A percentile compares a stretch with the other conserved stretches of the same genome.
These are phyloP conservation scores for Mimumesa dahlbomi DNA, from an alignment of 2,888 invertebrate genomes.

Conservation along the genomic window DNA sequence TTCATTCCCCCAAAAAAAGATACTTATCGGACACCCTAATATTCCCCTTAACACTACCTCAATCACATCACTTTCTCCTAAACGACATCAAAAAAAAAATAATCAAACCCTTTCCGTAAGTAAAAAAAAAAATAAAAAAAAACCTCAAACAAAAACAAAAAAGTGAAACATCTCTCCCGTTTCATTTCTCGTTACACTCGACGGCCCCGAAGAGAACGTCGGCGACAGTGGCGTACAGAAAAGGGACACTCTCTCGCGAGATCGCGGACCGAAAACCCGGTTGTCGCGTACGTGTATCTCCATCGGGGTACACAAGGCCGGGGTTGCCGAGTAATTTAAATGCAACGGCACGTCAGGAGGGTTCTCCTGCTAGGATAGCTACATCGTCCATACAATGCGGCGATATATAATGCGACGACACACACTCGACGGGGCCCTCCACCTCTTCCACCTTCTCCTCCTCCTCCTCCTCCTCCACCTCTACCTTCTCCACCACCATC, in stretches of 20 bases:
- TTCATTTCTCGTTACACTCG: too few species aligned
- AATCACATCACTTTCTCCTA: too few species aligned
- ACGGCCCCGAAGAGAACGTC: too few species aligned
- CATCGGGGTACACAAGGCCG: constrained; percentile 22
- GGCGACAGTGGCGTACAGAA: too few species aligned
- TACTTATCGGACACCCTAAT: too few species aligned
- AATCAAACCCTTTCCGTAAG: too few species aligned
- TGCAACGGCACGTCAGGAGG: constrained; percentile 39
- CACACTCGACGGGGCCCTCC: constrained; percentile 14
- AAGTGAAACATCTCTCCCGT: too few species aligned
- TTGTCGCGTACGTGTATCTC: constrained; percentile 30
- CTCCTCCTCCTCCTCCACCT: too few species aligned
- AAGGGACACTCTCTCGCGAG: not conserved
- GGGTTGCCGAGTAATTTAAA: constrained; percentile 38
- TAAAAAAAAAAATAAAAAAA: too few species aligned
- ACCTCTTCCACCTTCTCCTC: not conserved
- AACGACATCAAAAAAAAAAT: too few species aligned
- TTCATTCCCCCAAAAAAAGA: too few species aligned
- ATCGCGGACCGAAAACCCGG: constrained; percentile 20
- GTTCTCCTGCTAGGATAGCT: constrained; percentile 44
- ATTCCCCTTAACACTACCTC: too few species aligned
- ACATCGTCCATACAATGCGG: constrained; percentile 54
- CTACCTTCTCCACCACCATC: not conserved
- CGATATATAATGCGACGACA: constrained; percentile 57
- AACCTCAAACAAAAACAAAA: constrained; percentile 7